A percentile compares a stretch with the other conserved stretches of the same genome.
Conservation (phyloP, 2,113 vertebrate genomes). For the Scomber colias region DNA sequence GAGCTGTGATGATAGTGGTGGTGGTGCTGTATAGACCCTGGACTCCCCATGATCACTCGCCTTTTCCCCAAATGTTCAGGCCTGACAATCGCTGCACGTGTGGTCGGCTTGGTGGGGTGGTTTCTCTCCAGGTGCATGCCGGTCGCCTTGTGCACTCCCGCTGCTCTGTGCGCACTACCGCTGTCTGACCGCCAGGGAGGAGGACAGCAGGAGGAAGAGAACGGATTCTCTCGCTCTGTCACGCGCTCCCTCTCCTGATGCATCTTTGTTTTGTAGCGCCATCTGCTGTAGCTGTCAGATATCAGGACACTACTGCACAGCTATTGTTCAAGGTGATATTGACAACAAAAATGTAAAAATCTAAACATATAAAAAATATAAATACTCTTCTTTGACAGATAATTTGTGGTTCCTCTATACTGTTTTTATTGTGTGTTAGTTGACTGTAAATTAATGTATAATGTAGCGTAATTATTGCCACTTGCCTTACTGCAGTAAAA, state of each 20-base stretch:
- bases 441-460: no score
- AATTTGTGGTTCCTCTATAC: no score
- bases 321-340: neutral
- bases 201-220: neutral
- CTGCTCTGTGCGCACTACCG: slow-evolving; percentile 43
- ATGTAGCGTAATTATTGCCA: no score
- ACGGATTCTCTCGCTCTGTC: slow-evolving; percentile 28
- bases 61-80: slow-evolving; percentile 91
- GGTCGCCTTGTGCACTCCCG: slow-evolving; percentile 45
- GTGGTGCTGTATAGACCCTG: slow-evolving; percentile 91
- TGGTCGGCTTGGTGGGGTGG: slow-evolving; percentile 32
- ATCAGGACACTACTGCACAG: neutral
- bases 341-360: no score
- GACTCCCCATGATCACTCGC: slow-evolving; percentile 87
- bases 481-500: no score
- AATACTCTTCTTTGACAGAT: no score
- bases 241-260: slow-evolving; percentile 4
- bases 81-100: slow-evolving; percentile 85
- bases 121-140: slow-evolving; percentile 67
- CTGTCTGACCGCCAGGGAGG: slow-evolving; percentile 7
- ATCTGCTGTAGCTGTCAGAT: slow-evolving; percentile 51
- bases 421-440: no score
- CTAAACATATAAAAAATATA: no score
- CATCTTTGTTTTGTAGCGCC: slow-evolving; percentile 52
- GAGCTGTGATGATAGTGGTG: slow-evolving; percentile 86